Conservation (phyloP, 2,797 vertebrate genomes). For the Dermochelys coriacea region DNA sequence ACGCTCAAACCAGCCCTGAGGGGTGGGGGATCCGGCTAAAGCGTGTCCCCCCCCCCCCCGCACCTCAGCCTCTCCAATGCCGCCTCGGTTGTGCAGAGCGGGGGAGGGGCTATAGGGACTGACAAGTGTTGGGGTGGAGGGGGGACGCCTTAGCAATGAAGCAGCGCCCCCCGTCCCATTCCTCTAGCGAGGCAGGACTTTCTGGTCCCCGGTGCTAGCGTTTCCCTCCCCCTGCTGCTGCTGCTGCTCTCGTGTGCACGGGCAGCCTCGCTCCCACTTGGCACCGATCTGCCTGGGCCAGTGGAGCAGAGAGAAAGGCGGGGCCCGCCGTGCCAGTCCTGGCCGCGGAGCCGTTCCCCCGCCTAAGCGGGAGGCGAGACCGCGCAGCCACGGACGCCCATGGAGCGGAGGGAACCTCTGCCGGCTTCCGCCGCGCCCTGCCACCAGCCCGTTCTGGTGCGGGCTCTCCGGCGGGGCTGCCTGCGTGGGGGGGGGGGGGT, state of each 20-base stretch:
- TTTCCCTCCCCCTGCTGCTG: background rate
- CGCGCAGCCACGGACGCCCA: background rate
- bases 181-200: background rate
- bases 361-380: background rate
- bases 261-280: background rate
- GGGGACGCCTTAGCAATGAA: constrained; percentile 31
- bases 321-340: constrained; percentile 46
- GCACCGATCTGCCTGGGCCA: constrained; percentile 71
- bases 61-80: too few species aligned
- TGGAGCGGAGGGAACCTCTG: background rate
- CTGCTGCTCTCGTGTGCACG: background rate
- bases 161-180: background rate
- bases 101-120: too few species aligned
- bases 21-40: background rate
- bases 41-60: background rate
- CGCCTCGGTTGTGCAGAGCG: too few species aligned
- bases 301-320: constrained; percentile 56
- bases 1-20: background rate
- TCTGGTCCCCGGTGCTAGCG: background rate
- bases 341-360: background rate
- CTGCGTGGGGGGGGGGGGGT: background rate
- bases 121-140: too few species aligned
- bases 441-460: background rate
- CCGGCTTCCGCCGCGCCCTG: background rate
- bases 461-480: background rate